These are phyloP conservation scores for Uloborus plumipes DNA, from an alignment of 2,888 invertebrate genomes.

Conservation along the genomic window DNA sequence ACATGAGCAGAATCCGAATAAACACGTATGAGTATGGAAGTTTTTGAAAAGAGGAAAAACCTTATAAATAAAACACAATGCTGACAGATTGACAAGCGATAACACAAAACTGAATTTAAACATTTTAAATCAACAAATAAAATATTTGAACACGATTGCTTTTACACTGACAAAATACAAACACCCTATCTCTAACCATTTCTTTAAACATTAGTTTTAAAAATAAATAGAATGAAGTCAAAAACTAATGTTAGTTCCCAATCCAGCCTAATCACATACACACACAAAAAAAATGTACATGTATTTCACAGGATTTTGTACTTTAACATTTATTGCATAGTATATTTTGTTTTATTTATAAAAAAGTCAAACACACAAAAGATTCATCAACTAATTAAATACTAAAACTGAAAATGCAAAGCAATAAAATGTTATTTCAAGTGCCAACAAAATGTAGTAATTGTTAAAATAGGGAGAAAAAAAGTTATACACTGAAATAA, in stretches of 20 bases:
- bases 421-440: not conserved
- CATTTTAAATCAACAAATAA: not conserved
- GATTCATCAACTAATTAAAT: conserved; percentile 11
- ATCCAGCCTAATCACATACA: no score
- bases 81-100: not conserved
- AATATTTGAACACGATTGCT: not conserved
- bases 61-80: conserved; percentile 43
- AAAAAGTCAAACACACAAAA: not conserved
- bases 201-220: no score
- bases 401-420: conserved; percentile 21
- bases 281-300: no score
- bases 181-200: no score
- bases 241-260: no score
- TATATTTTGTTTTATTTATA: no score
- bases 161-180: conserved; percentile 8
- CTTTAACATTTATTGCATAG: no score
- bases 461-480: not conserved
- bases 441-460: no score
- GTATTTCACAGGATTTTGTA: no score
- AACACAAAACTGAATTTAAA: not conserved
- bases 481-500: conserved; percentile 3
- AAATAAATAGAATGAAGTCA: no score
- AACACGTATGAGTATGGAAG: conserved; percentile 45
- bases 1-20: conserved; percentile 17
- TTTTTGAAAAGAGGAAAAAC: conserved; percentile 7